These are phyloP conservation scores for Tetramorium simillimum DNA, from an alignment of 1,140 invertebrate genomes.

Conservation along the genomic window DNA sequence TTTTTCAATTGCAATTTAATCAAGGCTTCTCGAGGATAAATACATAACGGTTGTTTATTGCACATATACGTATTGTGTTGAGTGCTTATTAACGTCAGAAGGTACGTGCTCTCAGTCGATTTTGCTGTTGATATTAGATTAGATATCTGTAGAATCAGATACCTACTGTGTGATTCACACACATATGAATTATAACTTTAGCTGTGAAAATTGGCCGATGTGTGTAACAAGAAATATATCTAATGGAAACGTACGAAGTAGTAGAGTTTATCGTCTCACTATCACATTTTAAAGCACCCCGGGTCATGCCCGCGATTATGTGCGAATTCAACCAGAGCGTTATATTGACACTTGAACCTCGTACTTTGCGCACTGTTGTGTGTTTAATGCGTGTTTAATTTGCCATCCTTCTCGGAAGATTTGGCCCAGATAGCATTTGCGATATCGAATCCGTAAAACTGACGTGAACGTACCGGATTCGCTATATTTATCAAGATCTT, in stretches of 20 bases:
- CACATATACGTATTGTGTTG: background rate
- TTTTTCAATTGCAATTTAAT: conserved; percentile 24
- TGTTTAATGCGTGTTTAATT: background rate
- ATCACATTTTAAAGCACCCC: background rate
- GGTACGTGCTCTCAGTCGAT: background rate
- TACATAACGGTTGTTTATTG: conserved; percentile 42
- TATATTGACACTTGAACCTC: conserved; percentile 44
- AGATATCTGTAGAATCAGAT: conserved; percentile 50
- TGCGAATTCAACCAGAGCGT: background rate
- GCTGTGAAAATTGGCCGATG: background rate
- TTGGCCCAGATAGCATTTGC: conserved; percentile 16
- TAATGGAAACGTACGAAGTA: background rate
- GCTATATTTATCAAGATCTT: conserved; percentile 63
- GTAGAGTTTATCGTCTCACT: background rate
- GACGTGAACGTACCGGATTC: background rate
- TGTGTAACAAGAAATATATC: background rate
- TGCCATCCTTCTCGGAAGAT: background rate
- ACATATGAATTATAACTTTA: background rate
- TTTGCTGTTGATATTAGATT: conserved; percentile 46
- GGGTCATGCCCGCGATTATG: conserved; percentile 28
- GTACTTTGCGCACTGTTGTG: background rate
- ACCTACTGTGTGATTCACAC: conserved; percentile 32
- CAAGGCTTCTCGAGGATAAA: background rate
- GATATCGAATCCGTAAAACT: conserved; percentile 40
- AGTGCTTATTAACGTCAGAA: conserved; percentile 49